Conservation (phyloP, 1,140 invertebrate genomes). For the Cherax destructor region DNA sequence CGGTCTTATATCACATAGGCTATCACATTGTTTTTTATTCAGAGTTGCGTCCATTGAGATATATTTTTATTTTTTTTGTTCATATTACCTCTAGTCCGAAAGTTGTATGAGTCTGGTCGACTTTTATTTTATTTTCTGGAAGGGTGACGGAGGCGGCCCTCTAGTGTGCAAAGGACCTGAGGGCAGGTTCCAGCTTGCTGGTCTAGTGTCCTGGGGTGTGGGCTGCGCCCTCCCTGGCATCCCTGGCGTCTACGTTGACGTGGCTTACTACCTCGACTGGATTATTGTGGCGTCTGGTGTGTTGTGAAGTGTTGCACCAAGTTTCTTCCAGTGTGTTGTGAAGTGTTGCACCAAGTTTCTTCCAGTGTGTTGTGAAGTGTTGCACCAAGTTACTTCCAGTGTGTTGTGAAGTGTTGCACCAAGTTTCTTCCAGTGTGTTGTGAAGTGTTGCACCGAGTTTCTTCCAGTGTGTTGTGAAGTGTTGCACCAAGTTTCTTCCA, state of each 20-base stretch:
- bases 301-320: too few relatives aligned
- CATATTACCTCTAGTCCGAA: not conserved
- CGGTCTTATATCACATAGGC: too few relatives aligned
- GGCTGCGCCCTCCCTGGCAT: constrained; percentile 90
- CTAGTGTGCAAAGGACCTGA: constrained; percentile 87
- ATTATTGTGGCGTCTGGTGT: constrained; percentile 43
- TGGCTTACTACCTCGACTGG: constrained; percentile 80
- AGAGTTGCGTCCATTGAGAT: not conserved
- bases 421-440: too few relatives aligned
- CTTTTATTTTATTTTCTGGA: not conserved
- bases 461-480: too few relatives aligned
- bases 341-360: too few relatives aligned
- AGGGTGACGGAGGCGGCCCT: constrained; percentile 92
- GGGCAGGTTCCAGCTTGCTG: constrained; percentile 89
- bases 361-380: too few relatives aligned
- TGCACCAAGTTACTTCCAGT: too few relatives aligned
- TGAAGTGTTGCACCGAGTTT: too few relatives aligned
- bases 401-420: too few relatives aligned
- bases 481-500: too few relatives aligned
- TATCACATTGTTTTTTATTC: too few relatives aligned
- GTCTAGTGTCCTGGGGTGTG: constrained; percentile 91
- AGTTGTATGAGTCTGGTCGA: not conserved
- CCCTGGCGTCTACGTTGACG: constrained; percentile 91
- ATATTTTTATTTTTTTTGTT: not conserved
- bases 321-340: too few relatives aligned